Evolutionary conservation across 92 coral and sea anemone species (phyloP).

Genomic region (Pocillopora grandis): DNA sequence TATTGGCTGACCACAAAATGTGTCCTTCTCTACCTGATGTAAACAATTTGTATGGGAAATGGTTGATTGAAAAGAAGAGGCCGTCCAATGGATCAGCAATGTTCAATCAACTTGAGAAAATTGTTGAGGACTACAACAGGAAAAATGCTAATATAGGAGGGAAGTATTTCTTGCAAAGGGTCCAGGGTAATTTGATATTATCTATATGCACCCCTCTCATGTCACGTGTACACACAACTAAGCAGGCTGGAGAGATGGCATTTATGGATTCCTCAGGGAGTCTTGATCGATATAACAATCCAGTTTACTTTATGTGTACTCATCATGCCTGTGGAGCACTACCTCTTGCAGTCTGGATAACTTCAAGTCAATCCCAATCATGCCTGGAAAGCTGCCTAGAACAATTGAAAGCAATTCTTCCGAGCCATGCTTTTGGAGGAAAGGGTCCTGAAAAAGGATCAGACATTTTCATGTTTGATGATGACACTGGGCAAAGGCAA

Average conservation of each 20-base stretch:
- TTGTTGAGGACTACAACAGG: constrained; percentile 42
- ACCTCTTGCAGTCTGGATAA: constrained; percentile 51
- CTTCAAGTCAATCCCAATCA: constrained; percentile 53
- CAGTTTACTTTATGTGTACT: constrained; percentile 58
- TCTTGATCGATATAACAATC: constrained; percentile 62
- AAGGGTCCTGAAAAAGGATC: constrained; percentile 43
- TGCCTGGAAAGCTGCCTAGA: constrained; percentile 16
- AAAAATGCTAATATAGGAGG: constrained; percentile 37
- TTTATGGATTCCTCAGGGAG: constrained; percentile 61
- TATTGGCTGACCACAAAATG: constrained; percentile 48
- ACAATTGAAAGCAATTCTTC: constrained; percentile 30
- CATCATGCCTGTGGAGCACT: constrained; percentile 54
- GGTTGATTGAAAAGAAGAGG: constrained; percentile 55
- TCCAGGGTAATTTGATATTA: constrained; percentile 29
- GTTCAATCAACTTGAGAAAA: constrained; percentile 38
- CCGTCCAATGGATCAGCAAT: constrained; percentile 56
- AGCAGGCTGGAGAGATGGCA: constrained; percentile 63
- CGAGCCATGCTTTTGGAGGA: constrained; percentile 62
- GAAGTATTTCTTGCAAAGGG: constrained; percentile 42
- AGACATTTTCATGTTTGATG: constrained; percentile 52
- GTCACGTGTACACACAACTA: constrained; percentile 50
- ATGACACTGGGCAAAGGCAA: constrained; percentile 44
- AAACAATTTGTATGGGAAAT: constrained; percentile 40
- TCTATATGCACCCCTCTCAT: constrained; percentile 63
- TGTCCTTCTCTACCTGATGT: constrained; percentile 65